These are phyloP conservation scores for Zygogramma bicolorata DNA, from an alignment of 2,888 invertebrate genomes.

Conservation along the genomic window DNA sequence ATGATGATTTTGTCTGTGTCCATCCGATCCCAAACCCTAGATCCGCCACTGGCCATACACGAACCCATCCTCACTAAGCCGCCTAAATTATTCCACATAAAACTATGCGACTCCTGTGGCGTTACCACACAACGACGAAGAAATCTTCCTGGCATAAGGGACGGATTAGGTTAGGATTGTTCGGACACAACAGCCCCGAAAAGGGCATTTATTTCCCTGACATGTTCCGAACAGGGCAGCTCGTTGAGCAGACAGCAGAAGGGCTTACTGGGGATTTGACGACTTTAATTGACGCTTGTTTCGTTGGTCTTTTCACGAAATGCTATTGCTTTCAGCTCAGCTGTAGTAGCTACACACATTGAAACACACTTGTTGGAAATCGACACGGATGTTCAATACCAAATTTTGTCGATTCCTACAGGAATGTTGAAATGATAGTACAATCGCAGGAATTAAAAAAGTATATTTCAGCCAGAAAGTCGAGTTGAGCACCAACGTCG, in stretches of 20 bases:
- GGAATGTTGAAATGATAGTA: too few relatives aligned
- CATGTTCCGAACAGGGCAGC: not conserved
- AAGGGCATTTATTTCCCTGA: not conserved
- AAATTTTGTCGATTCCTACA: too few relatives aligned
- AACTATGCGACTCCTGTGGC: conserved; percentile 21
- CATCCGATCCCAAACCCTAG: too few relatives aligned
- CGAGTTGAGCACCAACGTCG: too few relatives aligned
- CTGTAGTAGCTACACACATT: too few relatives aligned
- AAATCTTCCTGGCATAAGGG: conserved; percentile 26
- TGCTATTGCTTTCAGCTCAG: too few relatives aligned
- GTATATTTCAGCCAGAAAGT: too few relatives aligned
- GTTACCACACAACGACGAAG: conserved; percentile 23
- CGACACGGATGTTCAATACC: too few relatives aligned
- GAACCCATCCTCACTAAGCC: not conserved
- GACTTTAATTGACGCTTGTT: not conserved
- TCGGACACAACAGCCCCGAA: not conserved
- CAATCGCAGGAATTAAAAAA: too few relatives aligned
- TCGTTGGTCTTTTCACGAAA: not conserved
- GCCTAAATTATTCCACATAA: conserved; percentile 25
- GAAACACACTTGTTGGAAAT: too few relatives aligned
- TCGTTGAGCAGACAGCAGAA: not conserved
- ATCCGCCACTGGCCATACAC: too few relatives aligned
- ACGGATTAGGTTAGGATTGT: conserved; percentile 15
- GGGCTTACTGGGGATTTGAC: not conserved
- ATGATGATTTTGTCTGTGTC: too few relatives aligned